Base-by-base conservation (phyloP, 1,140 invertebrate genomes). In the Drosophila willistoni region DNA sequence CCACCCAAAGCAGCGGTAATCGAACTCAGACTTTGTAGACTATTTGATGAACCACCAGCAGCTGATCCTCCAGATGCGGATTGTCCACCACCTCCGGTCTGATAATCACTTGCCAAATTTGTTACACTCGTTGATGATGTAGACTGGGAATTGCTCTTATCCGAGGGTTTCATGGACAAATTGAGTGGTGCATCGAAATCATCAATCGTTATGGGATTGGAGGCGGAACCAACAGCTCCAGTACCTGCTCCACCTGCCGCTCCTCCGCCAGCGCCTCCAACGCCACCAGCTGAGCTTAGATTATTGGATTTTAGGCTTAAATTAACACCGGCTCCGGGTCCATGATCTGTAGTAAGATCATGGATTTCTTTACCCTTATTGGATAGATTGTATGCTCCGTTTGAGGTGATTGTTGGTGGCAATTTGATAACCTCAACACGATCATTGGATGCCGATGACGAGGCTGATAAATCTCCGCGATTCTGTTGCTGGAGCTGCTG, bases 371-470 rank as follows among this genome's bases (percentile, higher is more conserved):
- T 92, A 34, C 78, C 86, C 78, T 91, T 91, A 64, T 79, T 92
- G 47, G 90, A 91, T 33, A 92, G 68, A 81, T 92, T 92, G 62
- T 91, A 92, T 7, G 91, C 91, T 9, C 91, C 91, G 59, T 92
- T 92, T 4, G 91, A 92, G 19, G 89, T 92, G 75, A 81, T 91
- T 71, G 87, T 93, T 75, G 94, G 94, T 12, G 95, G 95, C 81
- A 96, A 89, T 86, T 96, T 96, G 73, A 96, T 96, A 65, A 96
- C 95, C 87, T 97, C 96, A 25, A 96, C 96, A 9, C 94, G 94
- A 94, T 94, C 96, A 71, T 89, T 84, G 34, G 82, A 87, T 17
- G 71, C 17, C 59, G 73, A 12, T 17, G 56, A 19, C 2, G 33
- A 17, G 34, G 34, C 34, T 17, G 56, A 19, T 25, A 51, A 51